Evolutionary conservation across 2,888 invertebrate species (phyloP), one percentile per base, ranked within the genome.

Genomic region (Temnothorax ravouxi): DNA sequence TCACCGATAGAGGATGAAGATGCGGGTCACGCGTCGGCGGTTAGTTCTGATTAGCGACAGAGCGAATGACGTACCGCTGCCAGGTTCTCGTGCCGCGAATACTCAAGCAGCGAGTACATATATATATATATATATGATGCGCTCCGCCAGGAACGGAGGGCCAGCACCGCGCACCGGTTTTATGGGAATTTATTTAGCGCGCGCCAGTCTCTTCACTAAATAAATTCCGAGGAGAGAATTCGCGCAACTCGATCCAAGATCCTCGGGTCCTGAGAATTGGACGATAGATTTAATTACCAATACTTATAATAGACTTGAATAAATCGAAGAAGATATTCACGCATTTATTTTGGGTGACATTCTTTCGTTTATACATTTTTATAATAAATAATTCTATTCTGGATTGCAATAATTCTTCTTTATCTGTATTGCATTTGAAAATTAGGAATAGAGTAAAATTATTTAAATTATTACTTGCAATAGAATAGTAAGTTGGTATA

Each of bases 11-110:
- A 41, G 67, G 75, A 95, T 92, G 93, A 41, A 71, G 84, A 95
- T 92, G 93, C 94, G 82, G 86, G 89, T 93, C 94, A 95, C 94
- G 94, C 92, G 91, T 91, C 92, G 92, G 92, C 95, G 93, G 94
- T 95, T 95, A 95, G 94, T 94, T 95, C 95, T 95, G 95, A 95
- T 95, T 95, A 95, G 94, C 94, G 93, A 91, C 92, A 90, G 93
- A 91, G 91, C 94, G 94, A 94, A 94, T 94, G 94, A 94, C 94
- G 94, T 94, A 94, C 94, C 94, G 94, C 94, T 94, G 93, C 91
- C 88, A 91, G 91, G 92, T 92, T 91, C 91, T 90, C 94, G 94
- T 94, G 94, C 91, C 91, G 89, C 88, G 94, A 94, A 95, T 95
- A 92, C 93, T 83, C 87, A 83, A 93, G 86, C 82, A 86, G 86